phyloP scores from a whole-genome alignment of 92 coral and sea anemone genomes.

The Bergia puertoricense region DNA sequence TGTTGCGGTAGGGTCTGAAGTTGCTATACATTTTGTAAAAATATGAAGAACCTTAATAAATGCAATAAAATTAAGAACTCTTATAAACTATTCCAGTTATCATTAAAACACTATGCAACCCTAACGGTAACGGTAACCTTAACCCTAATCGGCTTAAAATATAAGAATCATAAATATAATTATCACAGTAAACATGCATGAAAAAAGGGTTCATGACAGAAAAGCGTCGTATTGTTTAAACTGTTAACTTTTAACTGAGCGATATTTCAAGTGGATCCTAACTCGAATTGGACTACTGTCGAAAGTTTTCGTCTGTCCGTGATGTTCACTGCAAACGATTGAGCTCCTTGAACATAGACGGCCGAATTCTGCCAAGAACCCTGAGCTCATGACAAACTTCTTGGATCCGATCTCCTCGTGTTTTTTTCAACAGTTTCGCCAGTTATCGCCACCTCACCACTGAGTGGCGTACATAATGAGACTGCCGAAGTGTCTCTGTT shows the following conservation, averaged over 20 bases:
- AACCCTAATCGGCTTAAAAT: no score
- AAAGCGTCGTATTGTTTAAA: neutral
- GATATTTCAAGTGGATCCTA: neutral
- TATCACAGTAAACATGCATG: no score
- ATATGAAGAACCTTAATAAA: no score
- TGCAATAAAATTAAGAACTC: no score
- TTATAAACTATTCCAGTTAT: no score
- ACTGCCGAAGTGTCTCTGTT: conserved; percentile 4
- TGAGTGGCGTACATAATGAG: conserved; percentile 24
- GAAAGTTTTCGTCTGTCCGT: neutral
- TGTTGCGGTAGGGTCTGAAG: no score
- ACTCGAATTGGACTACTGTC: neutral
- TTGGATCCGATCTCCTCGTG: conserved; percentile 33
- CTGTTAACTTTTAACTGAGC: neutral
- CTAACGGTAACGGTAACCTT: no score
- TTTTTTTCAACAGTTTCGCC: conserved; percentile 36
- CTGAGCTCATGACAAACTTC: neutral
- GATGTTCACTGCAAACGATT: neutral
- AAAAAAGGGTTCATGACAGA: conserved; percentile 4
- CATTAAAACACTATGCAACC: no score
- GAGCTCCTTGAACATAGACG: neutral
- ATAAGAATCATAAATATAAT: no score
- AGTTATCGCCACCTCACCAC: neutral
- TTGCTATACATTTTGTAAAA: no score
- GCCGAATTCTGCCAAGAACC: conserved; percentile 19